Conservation (phyloP, 2,888 invertebrate genomes). For the Drosophila suboccidentalis region DNA sequence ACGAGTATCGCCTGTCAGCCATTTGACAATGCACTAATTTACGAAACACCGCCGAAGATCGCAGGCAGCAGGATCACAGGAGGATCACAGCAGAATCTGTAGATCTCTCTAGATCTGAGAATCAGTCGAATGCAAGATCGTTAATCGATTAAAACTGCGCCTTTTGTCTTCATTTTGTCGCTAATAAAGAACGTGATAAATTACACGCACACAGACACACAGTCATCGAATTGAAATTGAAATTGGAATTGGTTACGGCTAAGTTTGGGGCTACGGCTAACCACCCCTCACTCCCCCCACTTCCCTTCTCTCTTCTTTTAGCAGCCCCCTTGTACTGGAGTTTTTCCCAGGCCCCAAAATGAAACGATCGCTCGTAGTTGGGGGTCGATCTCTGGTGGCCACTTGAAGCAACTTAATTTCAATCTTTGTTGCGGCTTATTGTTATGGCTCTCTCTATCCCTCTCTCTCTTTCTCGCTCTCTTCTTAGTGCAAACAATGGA, state of each 20-base stretch:
- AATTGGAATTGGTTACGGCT: conserved; percentile 25
- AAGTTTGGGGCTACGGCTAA: not conserved
- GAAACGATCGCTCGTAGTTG: conserved; percentile 14
- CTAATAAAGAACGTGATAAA: conserved; percentile 82
- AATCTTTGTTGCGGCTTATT: conserved; percentile 67
- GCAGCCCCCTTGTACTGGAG: not conserved
- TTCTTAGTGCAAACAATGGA: conserved; percentile 68
- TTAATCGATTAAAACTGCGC: conserved; percentile 81
- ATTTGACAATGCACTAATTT: conserved; percentile 77
- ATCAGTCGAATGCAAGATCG: conserved; percentile 33
- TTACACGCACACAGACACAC: conserved; percentile 56
- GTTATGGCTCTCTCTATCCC: conserved; percentile 51
- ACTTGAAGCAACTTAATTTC: conserved; percentile 74
- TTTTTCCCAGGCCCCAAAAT: conserved; percentile 21
- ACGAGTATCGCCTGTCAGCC: conserved; percentile 39
- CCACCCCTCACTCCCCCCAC: not conserved
- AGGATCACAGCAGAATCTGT: conserved; percentile 4
- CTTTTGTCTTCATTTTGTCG: conserved; percentile 66
- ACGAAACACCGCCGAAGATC: conserved; percentile 71
- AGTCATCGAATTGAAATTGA: conserved; percentile 60
- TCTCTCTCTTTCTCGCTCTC: not conserved
- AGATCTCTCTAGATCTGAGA: conserved; percentile 1
- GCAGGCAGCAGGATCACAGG: not conserved
- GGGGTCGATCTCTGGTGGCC: conserved; percentile 64
- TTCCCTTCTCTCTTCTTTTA: too few relatives aligned